Evolutionary conservation across 2,888 invertebrate genomes (phyloP), one percentile per base, ranked within the genome.

Genomic region (Amiota communis): DNA sequence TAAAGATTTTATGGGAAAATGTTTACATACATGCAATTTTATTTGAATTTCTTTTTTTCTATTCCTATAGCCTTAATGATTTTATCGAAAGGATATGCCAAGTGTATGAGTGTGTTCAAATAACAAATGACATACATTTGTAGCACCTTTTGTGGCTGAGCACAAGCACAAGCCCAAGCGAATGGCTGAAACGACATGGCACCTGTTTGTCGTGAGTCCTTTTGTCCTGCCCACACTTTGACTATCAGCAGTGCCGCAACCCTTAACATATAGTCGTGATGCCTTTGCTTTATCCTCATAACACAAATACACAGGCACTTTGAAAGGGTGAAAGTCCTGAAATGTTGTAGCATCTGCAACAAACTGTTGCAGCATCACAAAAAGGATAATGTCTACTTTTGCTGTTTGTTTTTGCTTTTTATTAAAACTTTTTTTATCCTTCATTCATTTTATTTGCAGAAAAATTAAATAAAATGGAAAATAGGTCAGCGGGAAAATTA

Each of bases 381-480:
- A 63, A 63, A 46, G 63, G 63, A 51, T 51, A 67, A 67, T 20
- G 48, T 49, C 67, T 67, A 12, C 49, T 36, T 64, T 64, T 63
- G n/a, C 12, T 23, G 53, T 63, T 63, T 63, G n/a, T 36, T 63
- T 13, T 46, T 12, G 46, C 63, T 12, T 15, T 36, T 12, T 53
- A 69, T 53, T 36, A 67, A 3, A n/a, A 69, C 11, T 59, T 49
- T 59, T 49, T 48, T 8, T 48, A 47, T 48, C 20, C 17, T 48
- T 47, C 17, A n/a, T 23, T 13, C 12, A 23, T 51, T 71, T 56
- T 73, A 64, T 63, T 73, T 73, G 72, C 20, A 63, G 70, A 73
- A 69, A 73, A 73, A 73, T 73, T 73, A 70, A 73, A 73, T 70
- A 73, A 70, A 73, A 73, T 73, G 47, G 69, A 73, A 69, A 73